Percentiles rank a stretch among this genome's conserved stretches.
phyloP scores from a whole-genome alignment of 2,797 vertebrate genomes.

The Enteromius unitaeniatus region DNA sequence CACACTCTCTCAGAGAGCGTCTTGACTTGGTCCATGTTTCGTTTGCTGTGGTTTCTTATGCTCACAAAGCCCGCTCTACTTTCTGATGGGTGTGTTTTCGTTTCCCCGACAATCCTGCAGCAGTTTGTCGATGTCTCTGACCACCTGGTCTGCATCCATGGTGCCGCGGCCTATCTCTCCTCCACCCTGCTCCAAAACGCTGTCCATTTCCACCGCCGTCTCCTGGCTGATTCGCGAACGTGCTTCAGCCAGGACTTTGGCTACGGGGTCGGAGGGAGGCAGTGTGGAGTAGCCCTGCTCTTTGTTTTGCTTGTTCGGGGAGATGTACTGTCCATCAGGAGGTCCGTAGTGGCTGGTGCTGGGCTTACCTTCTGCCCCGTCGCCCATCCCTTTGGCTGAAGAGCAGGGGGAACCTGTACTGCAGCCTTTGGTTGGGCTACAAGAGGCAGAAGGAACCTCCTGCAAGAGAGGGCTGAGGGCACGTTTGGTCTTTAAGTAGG shows the following conservation, averaged over 20 bases:
- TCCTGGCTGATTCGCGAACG: constrained; percentile 93
- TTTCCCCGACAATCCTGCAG: constrained; percentile 98
- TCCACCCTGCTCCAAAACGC: constrained; percentile 88
- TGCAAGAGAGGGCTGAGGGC: constrained; percentile 98
- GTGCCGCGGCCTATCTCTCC: constrained; percentile 82
- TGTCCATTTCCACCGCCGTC: constrained; percentile 87
- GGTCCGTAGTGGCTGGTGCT: constrained; percentile 89
- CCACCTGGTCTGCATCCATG: constrained; percentile 95
- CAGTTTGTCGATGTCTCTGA: constrained; percentile 99
- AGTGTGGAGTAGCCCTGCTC: constrained; percentile 80
- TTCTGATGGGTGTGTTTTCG: constrained; percentile 91
- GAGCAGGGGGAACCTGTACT: constrained; percentile 86
- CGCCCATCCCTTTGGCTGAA: constrained; percentile 90
- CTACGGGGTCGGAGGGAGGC: constrained; percentile 90
- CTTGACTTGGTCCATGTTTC: constrained; percentile 15
- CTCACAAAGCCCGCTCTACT: constrained; percentile 76
- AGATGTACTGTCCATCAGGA: constrained; percentile 90
- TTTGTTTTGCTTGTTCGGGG: constrained; percentile 93
- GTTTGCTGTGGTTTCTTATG: neutral
- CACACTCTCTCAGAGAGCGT: constrained; percentile 66
- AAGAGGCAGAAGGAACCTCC: constrained; percentile 94
- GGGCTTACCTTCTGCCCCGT: constrained; percentile 91
- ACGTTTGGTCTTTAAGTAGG: constrained; percentile 99
- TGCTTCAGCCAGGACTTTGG: constrained; percentile 94
- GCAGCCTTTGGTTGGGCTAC: constrained; percentile 93